phyloP scores from a whole-genome alignment of 1,140 invertebrate species.

The Drosophila obscura region DNA sequence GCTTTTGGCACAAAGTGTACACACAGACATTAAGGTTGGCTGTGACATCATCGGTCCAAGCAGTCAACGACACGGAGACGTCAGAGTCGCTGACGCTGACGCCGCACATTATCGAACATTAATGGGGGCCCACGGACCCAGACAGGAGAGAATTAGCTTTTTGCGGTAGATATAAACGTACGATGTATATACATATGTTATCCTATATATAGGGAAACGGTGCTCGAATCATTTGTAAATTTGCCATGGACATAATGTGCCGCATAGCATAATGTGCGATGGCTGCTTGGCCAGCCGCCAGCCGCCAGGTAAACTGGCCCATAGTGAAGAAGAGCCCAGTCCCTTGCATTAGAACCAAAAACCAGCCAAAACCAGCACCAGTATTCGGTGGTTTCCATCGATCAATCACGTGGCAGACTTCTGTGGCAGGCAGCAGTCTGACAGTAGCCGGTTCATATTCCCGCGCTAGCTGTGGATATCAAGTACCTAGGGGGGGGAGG shows the following conservation, averaged over 20 bases:
- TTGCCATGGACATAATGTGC: conserved; percentile 8
- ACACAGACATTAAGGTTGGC: conserved; percentile 63
- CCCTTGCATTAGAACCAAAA: conserved; percentile 11
- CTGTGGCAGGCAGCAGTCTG: conserved; percentile 1
- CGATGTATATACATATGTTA: conserved; percentile 19
- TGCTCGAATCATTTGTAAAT: conserved; percentile 42
- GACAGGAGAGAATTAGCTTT: conserved; percentile 70
- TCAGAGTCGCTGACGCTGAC: conserved; percentile 36
- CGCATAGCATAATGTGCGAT: conserved; percentile 19
- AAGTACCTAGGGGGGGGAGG: conserved; percentile 7
- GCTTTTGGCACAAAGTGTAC: conserved; percentile 39
- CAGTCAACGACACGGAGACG: conserved; percentile 73
- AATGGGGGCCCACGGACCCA: conserved; percentile 48
- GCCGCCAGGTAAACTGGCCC: conserved; percentile 15
- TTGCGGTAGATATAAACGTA: conserved; percentile 47
- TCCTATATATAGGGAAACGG: conserved; percentile 21
- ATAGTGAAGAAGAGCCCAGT: conserved; percentile 5
- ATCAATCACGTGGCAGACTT: conserved; percentile 24
- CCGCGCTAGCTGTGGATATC: conserved; percentile 12
- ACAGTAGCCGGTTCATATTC: not conserved
- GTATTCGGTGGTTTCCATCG: conserved; percentile 4
- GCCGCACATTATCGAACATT: conserved; percentile 78
- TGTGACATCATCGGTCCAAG: conserved; percentile 71
- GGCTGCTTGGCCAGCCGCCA: conserved; percentile 36
- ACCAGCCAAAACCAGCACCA: conserved; percentile 1